Evolutionary conservation across 64 coral and sea anemone genomes (phyloP).

Genomic region (Montipora efflorescens): DNA sequence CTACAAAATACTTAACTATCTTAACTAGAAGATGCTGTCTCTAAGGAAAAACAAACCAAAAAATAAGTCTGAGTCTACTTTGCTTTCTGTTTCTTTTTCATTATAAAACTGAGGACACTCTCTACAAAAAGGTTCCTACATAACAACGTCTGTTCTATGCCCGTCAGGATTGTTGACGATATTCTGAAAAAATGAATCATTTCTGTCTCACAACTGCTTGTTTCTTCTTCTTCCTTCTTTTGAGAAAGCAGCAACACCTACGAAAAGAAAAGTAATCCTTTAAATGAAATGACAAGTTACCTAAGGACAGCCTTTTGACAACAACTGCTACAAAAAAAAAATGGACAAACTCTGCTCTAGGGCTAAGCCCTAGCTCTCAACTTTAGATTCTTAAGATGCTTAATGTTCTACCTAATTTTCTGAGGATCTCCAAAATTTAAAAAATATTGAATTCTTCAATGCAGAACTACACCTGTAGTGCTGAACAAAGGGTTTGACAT

Average conservation of each 20-base stretch:
- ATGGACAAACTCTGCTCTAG: no score
- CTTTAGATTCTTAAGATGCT: no score
- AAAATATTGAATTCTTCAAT: no score
- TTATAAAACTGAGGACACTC: constrained; percentile 52
- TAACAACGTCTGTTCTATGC: neutral
- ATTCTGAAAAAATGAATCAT: constrained; percentile 24
- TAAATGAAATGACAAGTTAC: no score
- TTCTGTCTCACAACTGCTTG: constrained; percentile 75
- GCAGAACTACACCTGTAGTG: no score
- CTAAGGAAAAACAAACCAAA: constrained; percentile 1
- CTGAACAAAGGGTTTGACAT: no score
- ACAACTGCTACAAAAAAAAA: no score
- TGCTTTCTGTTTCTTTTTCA: constrained; percentile 20
- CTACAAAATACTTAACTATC: constrained; percentile 9
- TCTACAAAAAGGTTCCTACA: constrained; percentile 46
- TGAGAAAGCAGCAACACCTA: constrained; percentile 86
- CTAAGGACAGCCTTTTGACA: no score
- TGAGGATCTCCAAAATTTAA: no score
- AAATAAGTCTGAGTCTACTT: neutral
- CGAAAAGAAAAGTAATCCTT: neutral
- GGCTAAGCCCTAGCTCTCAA: no score
- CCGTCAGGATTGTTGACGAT: neutral
- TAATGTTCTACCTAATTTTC: no score
- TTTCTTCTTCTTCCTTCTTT: constrained; percentile 84
- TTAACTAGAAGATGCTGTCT: constrained; percentile 25